A percentile compares a stretch with the other conserved stretches of the same genome.
Conservation (phyloP, 2,888 invertebrate species). For the Rotaria sp. region DNA sequence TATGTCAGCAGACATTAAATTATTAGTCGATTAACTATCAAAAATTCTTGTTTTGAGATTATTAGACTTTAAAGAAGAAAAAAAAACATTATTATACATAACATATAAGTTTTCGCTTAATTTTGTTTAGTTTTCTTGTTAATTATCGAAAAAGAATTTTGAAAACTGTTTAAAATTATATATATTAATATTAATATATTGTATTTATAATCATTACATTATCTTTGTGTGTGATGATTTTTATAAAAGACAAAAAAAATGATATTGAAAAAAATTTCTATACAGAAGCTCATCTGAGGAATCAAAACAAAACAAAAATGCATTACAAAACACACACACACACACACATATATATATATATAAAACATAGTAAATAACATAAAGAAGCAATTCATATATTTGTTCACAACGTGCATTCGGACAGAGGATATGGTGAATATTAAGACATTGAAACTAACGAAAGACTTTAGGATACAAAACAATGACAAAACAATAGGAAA, state of each 20-base stretch:
- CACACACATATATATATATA: not conserved
- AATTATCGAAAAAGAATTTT: not conserved
- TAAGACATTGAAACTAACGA: not conserved
- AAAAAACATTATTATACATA: no score
- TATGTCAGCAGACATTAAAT: no score
- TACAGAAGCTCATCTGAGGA: not conserved
- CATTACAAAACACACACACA: not conserved
- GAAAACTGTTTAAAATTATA: not conserved
- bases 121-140: no score
- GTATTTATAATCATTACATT: not conserved
- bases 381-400: not conserved
- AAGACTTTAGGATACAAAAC: not conserved
- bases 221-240: not conserved
- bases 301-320: not conserved
- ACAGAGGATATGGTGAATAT: not conserved
- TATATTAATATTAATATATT: not conserved
- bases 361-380: not conserved
- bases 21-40: no score
- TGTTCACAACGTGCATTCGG: not conserved
- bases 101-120: no score
- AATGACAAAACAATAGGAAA: not conserved
- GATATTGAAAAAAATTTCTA: not conserved
- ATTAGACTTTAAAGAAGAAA: no score
- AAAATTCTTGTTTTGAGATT: no score
- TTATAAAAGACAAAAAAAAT: not conserved